A percentile compares a stretch with the other conserved stretches of the same genome.
Conservation (phyloP, 1,140 invertebrate species). For the Sycophaga agraensis region DNA sequence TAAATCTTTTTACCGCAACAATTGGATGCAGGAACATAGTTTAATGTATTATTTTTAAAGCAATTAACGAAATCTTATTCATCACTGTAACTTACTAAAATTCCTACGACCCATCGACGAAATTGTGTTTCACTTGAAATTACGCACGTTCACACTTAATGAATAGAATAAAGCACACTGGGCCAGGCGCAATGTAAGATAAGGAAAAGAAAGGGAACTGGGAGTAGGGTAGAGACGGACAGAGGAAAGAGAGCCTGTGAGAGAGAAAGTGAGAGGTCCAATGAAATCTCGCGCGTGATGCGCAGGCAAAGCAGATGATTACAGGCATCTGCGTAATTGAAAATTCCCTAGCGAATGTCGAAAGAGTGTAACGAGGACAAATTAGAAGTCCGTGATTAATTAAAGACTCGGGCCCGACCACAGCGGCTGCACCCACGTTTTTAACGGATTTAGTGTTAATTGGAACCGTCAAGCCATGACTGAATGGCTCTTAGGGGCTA, state of each 20-base stretch:
- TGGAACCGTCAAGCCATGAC: constrained; percentile 17
- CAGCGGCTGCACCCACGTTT: neutral
- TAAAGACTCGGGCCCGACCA: constrained; percentile 11
- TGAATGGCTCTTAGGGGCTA: neutral
- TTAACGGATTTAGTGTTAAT: constrained; percentile 26
- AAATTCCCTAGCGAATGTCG: constrained; percentile 20
- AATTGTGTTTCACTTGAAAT: no score
- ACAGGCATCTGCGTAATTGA: constrained; percentile 21
- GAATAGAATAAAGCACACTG: no score
- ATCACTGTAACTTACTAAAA: no score
- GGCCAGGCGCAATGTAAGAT: no score
- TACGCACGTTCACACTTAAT: no score
- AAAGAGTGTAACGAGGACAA: constrained; percentile 40
- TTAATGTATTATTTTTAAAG: no score
- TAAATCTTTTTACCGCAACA: no score
- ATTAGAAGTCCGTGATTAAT: constrained; percentile 35
- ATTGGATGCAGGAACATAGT: no score
- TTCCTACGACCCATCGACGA: no score
- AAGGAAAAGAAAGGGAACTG: no score
- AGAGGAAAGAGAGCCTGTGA: neutral
- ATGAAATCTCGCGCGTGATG: constrained; percentile 21
- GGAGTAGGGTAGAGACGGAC: neutral
- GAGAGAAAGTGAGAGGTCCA: neutral
- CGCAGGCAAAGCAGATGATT: constrained; percentile 23
- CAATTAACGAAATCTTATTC: no score